Evolutionary conservation across 1,140 invertebrate species (phyloP).

Genomic region (Caenorhabditis brenneri): DNA sequence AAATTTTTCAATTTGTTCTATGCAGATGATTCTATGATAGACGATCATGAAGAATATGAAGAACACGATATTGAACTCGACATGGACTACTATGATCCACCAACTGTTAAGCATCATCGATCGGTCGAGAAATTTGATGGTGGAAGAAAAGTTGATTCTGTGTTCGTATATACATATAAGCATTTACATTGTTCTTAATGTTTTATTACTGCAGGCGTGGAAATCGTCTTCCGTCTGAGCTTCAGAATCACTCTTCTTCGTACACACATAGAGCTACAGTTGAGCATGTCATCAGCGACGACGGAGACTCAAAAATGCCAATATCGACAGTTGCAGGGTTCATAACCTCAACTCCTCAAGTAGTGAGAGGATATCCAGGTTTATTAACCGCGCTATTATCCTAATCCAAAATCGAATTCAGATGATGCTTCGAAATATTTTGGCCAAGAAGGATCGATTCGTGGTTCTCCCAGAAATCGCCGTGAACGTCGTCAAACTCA

Average conservation of each 20-base stretch:
- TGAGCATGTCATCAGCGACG: background rate
- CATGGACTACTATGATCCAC: background rate
- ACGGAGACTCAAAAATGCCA: background rate
- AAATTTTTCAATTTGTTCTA: background rate
- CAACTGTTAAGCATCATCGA: background rate
- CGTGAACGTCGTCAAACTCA: background rate
- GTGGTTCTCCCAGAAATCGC: background rate
- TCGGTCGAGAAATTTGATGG: background rate
- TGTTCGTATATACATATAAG: background rate
- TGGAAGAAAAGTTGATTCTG: background rate
- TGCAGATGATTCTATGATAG: constrained; percentile 26
- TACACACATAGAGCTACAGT: background rate
- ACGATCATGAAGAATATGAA: constrained; percentile 4
- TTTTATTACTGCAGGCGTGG: background rate
- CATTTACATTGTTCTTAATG: background rate
- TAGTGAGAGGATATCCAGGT: background rate
- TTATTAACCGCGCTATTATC: background rate
- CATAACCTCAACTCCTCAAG: background rate
- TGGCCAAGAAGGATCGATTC: background rate
- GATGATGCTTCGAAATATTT: background rate
- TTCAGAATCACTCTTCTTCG: background rate
- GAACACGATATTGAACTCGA: constrained; percentile 13
- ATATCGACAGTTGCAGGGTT: background rate
- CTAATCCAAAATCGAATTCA: background rate
- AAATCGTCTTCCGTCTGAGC: background rate